Base-by-base conservation (phyloP, 2,888 invertebrate species). In the Hedya salicella region DNA sequence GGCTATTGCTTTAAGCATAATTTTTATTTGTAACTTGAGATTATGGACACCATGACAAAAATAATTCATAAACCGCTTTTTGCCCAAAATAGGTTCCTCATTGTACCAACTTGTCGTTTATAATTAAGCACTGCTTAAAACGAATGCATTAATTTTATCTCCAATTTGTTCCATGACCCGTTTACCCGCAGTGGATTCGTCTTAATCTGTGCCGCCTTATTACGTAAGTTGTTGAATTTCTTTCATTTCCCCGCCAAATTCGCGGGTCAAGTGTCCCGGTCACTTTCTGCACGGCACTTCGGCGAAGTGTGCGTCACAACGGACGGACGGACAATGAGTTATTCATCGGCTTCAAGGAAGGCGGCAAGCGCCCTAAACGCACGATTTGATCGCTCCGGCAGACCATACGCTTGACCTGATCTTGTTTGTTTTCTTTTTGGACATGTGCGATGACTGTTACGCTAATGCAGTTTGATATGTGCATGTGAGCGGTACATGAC, bases 291-390 rank as follows among this genome's bases (percentile, higher is more conserved):
- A 78, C 79, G 82, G 81, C 83, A 80, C 80, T 91, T 90, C 91
- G 79, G 73, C 82, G 91, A 91, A 91, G 73, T 79, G 82, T 90
- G 91, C 91, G 92, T 92, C 91, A 91, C 86, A 85, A 85, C 87
- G 88, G 86, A 87, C 89, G 85, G 78, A 86, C 87, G 80, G 86
- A 92, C 92, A 92, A 92, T 92, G 92, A 87, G 89, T 92, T 92
- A 92, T 92, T 92, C 92, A 92, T 92, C 85, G 88, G 82, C 82
- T 91, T 92, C 91, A 89, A 78, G 75, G 88, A 88, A 92, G 87
- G 77, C 80, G 88, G 88, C 90, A 87, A 87, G 86, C 87, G 88
- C 83, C 81, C 86, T 87, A 82, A 84, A 88, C 88, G 90, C 89
- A 89, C 89, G 88, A 90, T 88, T 89, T 85, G 89, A 79, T 75